Evolutionary conservation across 2,797 vertebrate species (phyloP).

Genomic region (Gallinago nigripennis): DNA sequence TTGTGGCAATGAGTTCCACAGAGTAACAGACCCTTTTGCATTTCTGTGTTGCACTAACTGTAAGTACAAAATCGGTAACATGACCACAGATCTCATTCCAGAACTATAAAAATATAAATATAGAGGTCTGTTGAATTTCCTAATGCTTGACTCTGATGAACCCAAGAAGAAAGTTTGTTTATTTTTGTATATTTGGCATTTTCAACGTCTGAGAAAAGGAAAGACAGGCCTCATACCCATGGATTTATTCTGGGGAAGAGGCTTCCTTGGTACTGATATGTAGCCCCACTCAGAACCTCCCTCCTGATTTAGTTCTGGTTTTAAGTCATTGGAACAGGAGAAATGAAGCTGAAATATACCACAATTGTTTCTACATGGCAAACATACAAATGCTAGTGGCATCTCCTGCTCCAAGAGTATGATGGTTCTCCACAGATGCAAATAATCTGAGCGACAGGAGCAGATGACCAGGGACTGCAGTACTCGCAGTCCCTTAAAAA

Average conservation of each 20-base stretch:
- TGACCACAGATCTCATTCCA: background rate
- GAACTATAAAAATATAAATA: background rate
- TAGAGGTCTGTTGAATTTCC: background rate
- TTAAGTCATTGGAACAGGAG: background rate
- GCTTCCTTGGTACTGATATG: background rate
- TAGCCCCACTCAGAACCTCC: background rate
- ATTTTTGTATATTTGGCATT: background rate
- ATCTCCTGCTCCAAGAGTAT: background rate
- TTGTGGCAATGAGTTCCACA: background rate
- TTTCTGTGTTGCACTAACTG: background rate
- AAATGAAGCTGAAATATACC: background rate
- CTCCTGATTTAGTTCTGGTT: background rate
- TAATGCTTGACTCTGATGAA: background rate
- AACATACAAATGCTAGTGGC: background rate
- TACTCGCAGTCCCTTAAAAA: background rate
- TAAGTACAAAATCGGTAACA: background rate
- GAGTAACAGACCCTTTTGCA: background rate
- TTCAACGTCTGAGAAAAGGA: background rate
- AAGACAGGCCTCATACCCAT: background rate
- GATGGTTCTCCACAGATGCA: background rate
- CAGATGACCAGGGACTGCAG: background rate
- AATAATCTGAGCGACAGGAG: background rate
- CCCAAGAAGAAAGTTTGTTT: background rate
- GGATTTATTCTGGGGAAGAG: background rate
- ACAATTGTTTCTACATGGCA: background rate